Conservation (phyloP, 2,113 vertebrate genomes). For the Crypturellus undulatus region DNA sequence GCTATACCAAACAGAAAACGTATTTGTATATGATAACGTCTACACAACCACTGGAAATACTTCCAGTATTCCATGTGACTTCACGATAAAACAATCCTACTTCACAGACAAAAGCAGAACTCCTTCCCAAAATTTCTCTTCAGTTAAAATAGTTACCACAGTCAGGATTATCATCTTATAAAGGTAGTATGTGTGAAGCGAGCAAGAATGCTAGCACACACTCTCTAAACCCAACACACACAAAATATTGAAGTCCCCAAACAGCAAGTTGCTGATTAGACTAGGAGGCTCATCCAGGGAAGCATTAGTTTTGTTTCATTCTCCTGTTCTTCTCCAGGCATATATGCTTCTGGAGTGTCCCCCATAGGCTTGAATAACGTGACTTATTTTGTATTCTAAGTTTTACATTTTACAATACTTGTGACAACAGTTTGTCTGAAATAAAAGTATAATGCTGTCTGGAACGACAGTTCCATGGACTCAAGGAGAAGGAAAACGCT, state of each 20-base stretch:
- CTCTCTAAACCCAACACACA: too few species aligned
- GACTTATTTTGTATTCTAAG: not conserved
- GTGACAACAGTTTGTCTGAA: not conserved
- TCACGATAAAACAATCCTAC: not conserved
- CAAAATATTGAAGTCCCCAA: not conserved
- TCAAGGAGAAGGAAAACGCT: not conserved
- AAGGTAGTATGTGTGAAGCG: too few species aligned
- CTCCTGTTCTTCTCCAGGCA: not conserved
- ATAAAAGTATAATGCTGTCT: not conserved
- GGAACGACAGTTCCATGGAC: not conserved
- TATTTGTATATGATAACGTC: not conserved
- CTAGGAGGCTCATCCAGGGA: not conserved
- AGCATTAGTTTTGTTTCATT: conserved; percentile 16
- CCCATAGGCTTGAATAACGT: not conserved
- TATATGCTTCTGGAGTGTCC: accelerated
- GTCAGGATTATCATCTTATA: not conserved
- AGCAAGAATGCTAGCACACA: too few species aligned
- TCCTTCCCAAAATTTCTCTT: not conserved
- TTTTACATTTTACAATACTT: not conserved
- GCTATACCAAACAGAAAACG: not conserved
- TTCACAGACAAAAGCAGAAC: not conserved
- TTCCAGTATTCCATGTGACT: not conserved
- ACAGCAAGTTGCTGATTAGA: not conserved
- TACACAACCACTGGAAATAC: not conserved
- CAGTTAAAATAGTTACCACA: not conserved